phyloP scores from a whole-genome alignment of 2,888 invertebrate genomes.

The Biston betularia region DNA sequence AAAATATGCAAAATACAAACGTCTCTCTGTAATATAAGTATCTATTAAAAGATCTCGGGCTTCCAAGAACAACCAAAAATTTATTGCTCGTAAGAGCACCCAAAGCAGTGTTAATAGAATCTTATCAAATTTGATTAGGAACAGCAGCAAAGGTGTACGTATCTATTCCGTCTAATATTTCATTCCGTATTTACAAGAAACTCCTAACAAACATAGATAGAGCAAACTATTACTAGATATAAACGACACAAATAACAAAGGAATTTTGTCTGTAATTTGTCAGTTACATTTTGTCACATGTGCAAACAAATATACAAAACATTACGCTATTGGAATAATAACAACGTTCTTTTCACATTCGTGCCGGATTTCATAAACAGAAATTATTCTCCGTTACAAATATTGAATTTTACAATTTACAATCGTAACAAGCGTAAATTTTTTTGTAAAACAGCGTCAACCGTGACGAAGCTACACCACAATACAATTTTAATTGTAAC shows the following conservation, averaged over 20 bases:
- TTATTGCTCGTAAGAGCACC: too few relatives aligned
- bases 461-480: conserved; percentile 59
- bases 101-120: too few relatives aligned
- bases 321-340: conserved; percentile 47
- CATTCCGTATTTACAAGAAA: neutral
- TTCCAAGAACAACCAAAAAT: too few relatives aligned
- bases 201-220: neutral
- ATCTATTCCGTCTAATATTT: too few relatives aligned
- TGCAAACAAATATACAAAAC: conserved; percentile 42
- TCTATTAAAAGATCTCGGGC: too few relatives aligned
- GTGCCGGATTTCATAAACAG: conserved; percentile 32
- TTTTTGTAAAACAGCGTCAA: conserved; percentile 52
- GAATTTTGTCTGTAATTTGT: conserved; percentile 43
- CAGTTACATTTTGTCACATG: conserved; percentile 27
- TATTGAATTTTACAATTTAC: conserved; percentile 66
- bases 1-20: too few relatives aligned
- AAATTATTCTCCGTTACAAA: conserved; percentile 56
- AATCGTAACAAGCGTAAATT: conserved; percentile 55
- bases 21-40: too few relatives aligned
- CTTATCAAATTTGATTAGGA: too few relatives aligned
- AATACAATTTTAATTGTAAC: conserved; percentile 66
- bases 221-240: neutral
- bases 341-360: conserved; percentile 35
- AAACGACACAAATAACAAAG: conserved; percentile 15
- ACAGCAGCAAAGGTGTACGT: too few relatives aligned